Conservation (phyloP, 2,888 invertebrate genomes). For the Agonopterix arenella region DNA sequence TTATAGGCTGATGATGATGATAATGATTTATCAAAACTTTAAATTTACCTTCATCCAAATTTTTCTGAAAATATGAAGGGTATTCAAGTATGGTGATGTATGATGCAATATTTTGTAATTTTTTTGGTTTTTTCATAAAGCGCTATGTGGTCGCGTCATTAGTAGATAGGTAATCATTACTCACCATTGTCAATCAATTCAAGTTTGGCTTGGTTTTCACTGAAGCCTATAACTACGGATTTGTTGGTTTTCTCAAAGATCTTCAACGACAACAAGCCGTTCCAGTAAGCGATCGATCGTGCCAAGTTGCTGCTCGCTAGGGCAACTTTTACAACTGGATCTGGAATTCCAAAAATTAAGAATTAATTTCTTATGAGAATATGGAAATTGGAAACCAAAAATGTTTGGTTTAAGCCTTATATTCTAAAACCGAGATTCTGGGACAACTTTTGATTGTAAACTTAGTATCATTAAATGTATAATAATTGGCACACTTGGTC, state of each 20-base stretch:
- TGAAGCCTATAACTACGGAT: constrained; percentile 82
- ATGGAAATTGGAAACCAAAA: not conserved
- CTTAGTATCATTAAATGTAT: too few relatives aligned
- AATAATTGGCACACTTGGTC: too few relatives aligned
- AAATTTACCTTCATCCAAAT: too few relatives aligned
- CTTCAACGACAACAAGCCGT: constrained; percentile 84
- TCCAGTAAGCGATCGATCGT: constrained; percentile 90
- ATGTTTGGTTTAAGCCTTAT: not conserved
- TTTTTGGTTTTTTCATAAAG: too few relatives aligned
- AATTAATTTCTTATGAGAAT: not conserved
- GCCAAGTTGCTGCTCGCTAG: constrained; percentile 86
- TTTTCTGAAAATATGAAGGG: too few relatives aligned
- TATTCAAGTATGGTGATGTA: too few relatives aligned
- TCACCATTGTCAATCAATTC: constrained; percentile 85
- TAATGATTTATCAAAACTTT: too few relatives aligned
- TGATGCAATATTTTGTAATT: too few relatives aligned
- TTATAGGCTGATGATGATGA: too few relatives aligned
- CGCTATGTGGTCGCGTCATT: not conserved
- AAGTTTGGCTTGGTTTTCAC: constrained; percentile 84
- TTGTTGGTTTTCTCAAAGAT: constrained; percentile 80
- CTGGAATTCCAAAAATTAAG: constrained; percentile 49
- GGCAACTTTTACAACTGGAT: constrained; percentile 88
- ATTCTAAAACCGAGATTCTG: too few relatives aligned
- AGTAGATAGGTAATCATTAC: constrained; percentile 10
- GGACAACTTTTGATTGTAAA: too few relatives aligned